These are phyloP conservation scores for Cinclus cinclus DNA, from an alignment of 2,113 vertebrate species.

Conservation along the genomic window DNA sequence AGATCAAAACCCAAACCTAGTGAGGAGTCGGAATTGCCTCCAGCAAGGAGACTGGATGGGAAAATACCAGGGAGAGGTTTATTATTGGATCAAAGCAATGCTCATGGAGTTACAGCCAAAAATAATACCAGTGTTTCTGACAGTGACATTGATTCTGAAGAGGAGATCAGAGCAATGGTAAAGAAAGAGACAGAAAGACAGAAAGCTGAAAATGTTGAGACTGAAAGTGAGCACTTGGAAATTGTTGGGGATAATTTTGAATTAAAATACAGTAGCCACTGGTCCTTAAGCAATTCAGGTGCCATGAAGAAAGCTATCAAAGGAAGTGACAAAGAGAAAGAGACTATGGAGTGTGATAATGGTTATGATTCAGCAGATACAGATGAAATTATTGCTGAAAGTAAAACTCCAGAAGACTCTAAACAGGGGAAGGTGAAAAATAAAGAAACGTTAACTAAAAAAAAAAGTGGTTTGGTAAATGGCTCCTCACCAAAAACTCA, in stretches of 20 bases:
- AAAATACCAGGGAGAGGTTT: neutral
- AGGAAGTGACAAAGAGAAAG: neutral
- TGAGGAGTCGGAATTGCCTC: neutral
- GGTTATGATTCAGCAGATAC: constrained; percentile 87
- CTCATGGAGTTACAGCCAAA: neutral
- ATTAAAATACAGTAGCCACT: constrained; percentile 55
- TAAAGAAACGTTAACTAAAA: neutral
- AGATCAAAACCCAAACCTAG: neutral
- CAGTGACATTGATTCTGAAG: constrained; percentile 79
- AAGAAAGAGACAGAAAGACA: constrained; percentile 47
- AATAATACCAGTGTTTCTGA: neutral
- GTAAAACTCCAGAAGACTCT: constrained; percentile 48
- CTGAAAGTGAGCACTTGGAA: constrained; percentile 76
- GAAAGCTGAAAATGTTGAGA: neutral
- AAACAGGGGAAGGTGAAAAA: neutral
- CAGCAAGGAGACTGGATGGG: neutral
- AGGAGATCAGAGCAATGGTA: constrained; percentile 76
- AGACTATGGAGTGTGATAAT: constrained; percentile 31
- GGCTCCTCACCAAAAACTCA: neutral
- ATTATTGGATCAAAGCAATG: neutral
- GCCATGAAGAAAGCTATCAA: neutral
- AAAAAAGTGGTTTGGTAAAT: neutral
- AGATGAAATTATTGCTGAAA: constrained; percentile 85
- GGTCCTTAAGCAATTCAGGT: neutral
- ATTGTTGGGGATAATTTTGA: constrained; percentile 83